Percentiles rank a stretch among this genome's conserved stretches.
phyloP scores from a whole-genome alignment of 2,113 vertebrate species.

The pig (Sus scrofa) region DNA sequence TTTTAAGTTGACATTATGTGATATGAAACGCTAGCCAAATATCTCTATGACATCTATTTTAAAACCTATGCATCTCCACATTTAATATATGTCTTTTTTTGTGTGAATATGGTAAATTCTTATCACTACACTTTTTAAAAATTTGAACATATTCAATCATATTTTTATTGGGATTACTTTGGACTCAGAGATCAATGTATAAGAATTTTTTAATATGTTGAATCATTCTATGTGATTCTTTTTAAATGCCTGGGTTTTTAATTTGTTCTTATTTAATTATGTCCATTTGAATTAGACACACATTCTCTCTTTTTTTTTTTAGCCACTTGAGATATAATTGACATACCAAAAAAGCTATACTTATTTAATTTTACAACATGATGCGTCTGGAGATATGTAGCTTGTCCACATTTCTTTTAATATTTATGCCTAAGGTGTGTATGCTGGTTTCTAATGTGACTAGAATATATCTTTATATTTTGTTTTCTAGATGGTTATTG shows the following conservation, averaged over 20 bases:
- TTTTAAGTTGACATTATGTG: not conserved
- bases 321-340: not conserved
- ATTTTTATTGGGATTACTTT: not conserved
- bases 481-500: slow-evolving; percentile 3
- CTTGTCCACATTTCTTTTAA: not conserved
- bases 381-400: not conserved
- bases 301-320: not conserved
- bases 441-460: not conserved
- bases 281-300: not conserved
- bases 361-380: not conserved
- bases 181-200: not conserved
- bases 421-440: not conserved
- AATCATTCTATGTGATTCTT: not conserved
- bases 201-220: not conserved
- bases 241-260: not conserved
- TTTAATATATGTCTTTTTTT: not conserved
- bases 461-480: not conserved
- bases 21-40: not conserved
- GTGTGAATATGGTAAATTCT: not conserved
- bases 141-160: not conserved
- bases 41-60: not conserved
- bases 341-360: not conserved
- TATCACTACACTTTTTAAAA: not conserved
- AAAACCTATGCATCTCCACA: not conserved
- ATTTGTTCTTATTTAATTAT: not conserved